Conservation (phyloP, 2,797 vertebrate genomes). For the Serranus cabrilla region DNA sequence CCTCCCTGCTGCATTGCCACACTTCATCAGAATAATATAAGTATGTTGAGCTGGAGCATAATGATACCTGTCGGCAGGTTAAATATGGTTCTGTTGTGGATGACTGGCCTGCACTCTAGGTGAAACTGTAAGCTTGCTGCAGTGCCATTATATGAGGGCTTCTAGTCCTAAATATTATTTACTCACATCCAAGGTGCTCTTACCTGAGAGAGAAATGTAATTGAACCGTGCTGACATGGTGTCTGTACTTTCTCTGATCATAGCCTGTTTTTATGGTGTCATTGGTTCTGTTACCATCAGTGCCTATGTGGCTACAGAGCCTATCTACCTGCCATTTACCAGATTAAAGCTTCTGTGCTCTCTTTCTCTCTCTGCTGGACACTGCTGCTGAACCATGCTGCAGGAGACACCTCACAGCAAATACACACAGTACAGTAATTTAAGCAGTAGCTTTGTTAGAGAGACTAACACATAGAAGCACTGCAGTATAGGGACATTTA, state of each 20-base stretch:
- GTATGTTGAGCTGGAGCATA: constrained; percentile 20
- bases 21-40: constrained; percentile 13
- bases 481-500: neutral
- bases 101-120: constrained; percentile 18
- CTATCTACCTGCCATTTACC: constrained; percentile 51
- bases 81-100: constrained; percentile 32
- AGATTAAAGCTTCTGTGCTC: constrained; percentile 39
- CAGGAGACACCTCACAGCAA: neutral
- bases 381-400: constrained; percentile 30
- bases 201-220: constrained; percentile 40
- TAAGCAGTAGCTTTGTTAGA: neutral
- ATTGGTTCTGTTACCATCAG: constrained; percentile 19
- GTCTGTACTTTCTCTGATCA: constrained; percentile 41
- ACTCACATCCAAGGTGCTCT: constrained; percentile 21
- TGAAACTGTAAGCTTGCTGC: constrained; percentile 48
- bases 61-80: constrained; percentile 48
- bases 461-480: neutral
- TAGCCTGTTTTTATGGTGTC: constrained; percentile 50
- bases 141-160: constrained; percentile 48
- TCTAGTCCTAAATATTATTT: constrained; percentile 58
- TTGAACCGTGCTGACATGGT: constrained; percentile 62
- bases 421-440: neutral
- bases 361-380: constrained; percentile 16
- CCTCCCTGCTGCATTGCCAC: neutral
- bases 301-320: constrained; percentile 23